phyloP scores from a whole-genome alignment of 2,888 invertebrate species.

The Sycophila texana region DNA sequence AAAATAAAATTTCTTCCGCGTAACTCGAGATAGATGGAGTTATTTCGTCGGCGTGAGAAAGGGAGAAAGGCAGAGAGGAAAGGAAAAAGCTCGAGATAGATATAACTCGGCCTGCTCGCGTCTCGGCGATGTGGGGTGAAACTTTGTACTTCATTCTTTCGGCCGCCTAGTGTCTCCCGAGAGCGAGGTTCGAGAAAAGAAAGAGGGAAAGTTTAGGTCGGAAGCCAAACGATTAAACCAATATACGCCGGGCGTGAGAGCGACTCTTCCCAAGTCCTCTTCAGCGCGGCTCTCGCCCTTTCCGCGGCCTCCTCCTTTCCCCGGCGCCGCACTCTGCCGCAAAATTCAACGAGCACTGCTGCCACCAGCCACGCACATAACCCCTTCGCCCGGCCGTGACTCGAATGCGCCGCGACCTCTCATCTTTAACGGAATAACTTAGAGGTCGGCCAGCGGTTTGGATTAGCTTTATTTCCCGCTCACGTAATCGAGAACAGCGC shows the following conservation, averaged over 20 bases:
- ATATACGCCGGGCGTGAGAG: conserved; percentile 37
- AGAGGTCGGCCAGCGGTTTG: neutral
- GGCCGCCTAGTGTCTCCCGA: conserved; percentile 44
- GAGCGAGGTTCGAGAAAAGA: conserved; percentile 5
- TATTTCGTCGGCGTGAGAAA: neutral
- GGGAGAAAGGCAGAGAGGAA: too few species aligned
- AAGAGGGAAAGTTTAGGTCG: conserved; percentile 44
- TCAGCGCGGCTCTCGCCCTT: conserved; percentile 1
- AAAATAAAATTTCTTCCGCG: conserved; percentile 41
- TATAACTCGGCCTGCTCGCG: conserved; percentile 23
- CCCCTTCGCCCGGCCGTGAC: conserved; percentile 17
- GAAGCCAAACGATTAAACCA: conserved; percentile 53
- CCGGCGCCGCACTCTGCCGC: conserved; percentile 4
- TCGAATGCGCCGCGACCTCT: conserved; percentile 28
- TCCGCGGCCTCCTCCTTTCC: neutral
- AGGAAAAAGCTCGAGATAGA: neutral
- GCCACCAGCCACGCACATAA: neutral
- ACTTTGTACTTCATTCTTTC: conserved; percentile 53
- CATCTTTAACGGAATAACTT: conserved; percentile 44
- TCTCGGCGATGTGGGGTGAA: conserved; percentile 41
- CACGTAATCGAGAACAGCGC: conserved; percentile 37
- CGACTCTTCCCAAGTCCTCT: conserved; percentile 23
- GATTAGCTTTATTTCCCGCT: conserved; percentile 37
- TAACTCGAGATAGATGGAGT: neutral
- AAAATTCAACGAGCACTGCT: neutral